Conservation (phyloP, 1,140 invertebrate species). For the Rhynchophorus ferrugineus region DNA sequence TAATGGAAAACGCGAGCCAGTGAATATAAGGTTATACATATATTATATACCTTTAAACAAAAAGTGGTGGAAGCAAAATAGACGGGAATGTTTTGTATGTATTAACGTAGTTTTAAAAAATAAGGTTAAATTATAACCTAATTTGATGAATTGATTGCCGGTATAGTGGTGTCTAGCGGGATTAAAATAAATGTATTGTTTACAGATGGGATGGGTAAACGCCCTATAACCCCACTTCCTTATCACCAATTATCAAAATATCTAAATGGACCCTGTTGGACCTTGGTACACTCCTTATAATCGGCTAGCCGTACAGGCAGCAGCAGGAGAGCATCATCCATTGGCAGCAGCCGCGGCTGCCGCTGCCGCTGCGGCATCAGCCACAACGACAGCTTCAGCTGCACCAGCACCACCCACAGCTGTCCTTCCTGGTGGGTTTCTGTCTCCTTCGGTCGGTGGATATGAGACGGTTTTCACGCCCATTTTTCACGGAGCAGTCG, state of each 20-base stretch:
- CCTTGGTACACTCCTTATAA: conserved; percentile 72
- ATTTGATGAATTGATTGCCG: no score
- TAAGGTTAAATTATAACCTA: no score
- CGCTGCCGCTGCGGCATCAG: conserved; percentile 47
- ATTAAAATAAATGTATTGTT: conserved; percentile 8
- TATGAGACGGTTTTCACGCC: conserved; percentile 66
- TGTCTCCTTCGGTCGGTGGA: conserved; percentile 57
- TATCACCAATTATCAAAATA: background rate
- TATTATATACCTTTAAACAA: no score
- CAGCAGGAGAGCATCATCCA: conserved; percentile 56
- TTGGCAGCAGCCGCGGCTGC: conserved; percentile 49
- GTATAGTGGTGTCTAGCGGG: no score
- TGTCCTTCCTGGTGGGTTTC: conserved; percentile 60
- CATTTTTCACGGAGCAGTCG: conserved; percentile 53
- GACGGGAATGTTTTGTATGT: no score
- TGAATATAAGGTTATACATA: no score
- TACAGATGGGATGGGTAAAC: conserved; percentile 39
- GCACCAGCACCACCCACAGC: conserved; percentile 51
- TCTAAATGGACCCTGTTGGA: conserved; percentile 65
- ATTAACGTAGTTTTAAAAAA: no score
- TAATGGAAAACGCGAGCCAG: no score
- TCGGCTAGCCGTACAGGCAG: conserved; percentile 54
- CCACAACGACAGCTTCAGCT: conserved; percentile 48
- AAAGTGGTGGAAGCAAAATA: no score
- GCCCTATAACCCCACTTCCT: background rate